phyloP scores from a whole-genome alignment of 2,888 invertebrate genomes.

The Phyllotreta striolata region DNA sequence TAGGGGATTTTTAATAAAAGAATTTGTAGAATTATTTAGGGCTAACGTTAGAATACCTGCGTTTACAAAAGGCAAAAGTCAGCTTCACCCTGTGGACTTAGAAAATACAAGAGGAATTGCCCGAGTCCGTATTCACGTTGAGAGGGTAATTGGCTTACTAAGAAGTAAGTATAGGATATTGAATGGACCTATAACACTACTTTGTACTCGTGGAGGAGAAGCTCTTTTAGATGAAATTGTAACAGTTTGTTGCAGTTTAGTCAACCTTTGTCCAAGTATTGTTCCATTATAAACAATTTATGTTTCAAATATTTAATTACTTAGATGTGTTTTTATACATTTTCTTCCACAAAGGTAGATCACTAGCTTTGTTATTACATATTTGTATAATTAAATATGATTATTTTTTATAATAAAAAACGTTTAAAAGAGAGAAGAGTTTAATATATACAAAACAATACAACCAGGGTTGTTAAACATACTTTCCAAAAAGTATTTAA shows the following conservation, averaged over 20 bases:
- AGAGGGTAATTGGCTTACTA: slow-evolving; percentile 30
- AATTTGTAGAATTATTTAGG: slow-evolving; percentile 9
- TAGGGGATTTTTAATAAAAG: slow-evolving; percentile 24
- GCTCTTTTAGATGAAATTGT: slow-evolving; percentile 34
- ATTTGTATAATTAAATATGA: no score
- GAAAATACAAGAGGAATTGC: slow-evolving; percentile 40
- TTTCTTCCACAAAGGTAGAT: no score
- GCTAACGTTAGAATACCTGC: slow-evolving; percentile 22
- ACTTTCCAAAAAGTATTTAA: no score
- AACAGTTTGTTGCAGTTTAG: slow-evolving; percentile 35
- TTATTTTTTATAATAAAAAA: no score
- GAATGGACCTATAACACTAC: background rate
- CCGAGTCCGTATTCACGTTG: slow-evolving; percentile 41
- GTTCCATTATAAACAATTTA: slow-evolving; percentile 24
- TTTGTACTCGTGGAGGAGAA: slow-evolving; percentile 15
- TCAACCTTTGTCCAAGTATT: slow-evolving; percentile 30
- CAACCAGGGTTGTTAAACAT: no score
- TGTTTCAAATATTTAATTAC: background rate
- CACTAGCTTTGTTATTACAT: no score
- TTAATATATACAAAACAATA: no score
- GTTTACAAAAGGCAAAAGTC: slow-evolving; percentile 24
- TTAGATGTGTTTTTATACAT: no score
- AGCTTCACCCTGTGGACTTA: slow-evolving; percentile 3
- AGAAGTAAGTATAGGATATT: slow-evolving; percentile 6
- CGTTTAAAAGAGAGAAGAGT: no score